Conservation (phyloP, 2,888 invertebrate genomes). For the Glyphotaelius pellucidus region DNA sequence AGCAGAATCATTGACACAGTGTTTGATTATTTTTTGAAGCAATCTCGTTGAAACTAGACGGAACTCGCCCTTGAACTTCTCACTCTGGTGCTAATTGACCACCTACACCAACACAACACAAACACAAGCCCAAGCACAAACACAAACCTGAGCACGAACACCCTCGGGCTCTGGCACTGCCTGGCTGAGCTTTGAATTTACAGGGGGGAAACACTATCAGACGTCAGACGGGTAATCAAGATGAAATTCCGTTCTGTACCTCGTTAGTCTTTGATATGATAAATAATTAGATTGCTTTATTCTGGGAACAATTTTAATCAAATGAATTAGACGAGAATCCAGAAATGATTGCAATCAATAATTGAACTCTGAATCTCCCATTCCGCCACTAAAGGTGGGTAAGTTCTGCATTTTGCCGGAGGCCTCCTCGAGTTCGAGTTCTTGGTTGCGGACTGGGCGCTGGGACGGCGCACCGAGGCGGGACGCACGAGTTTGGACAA, state of each 20-base stretch:
- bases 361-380: background rate
- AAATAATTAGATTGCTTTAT: background rate
- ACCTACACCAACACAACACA: background rate
- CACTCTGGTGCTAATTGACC: background rate
- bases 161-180: background rate
- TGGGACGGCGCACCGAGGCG: too few relatives aligned
- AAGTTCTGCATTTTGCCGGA: too few relatives aligned
- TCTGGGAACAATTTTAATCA: too few relatives aligned
- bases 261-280: background rate
- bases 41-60: background rate
- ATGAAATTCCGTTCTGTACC: background rate
- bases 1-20: background rate
- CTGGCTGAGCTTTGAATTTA: background rate
- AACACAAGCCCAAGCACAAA: background rate
- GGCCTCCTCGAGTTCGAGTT: too few relatives aligned
- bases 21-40: background rate
- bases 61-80: background rate
- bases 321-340: too few relatives aligned
- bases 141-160: too few relatives aligned
- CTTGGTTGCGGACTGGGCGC: too few relatives aligned
- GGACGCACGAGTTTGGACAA: too few relatives aligned
- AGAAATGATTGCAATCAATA: background rate
- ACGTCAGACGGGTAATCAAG: background rate
- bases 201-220: background rate
- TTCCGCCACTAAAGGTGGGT: too few relatives aligned